phyloP scores from a whole-genome alignment of 2,888 invertebrate species.

The Bimastos eiseni region DNA sequence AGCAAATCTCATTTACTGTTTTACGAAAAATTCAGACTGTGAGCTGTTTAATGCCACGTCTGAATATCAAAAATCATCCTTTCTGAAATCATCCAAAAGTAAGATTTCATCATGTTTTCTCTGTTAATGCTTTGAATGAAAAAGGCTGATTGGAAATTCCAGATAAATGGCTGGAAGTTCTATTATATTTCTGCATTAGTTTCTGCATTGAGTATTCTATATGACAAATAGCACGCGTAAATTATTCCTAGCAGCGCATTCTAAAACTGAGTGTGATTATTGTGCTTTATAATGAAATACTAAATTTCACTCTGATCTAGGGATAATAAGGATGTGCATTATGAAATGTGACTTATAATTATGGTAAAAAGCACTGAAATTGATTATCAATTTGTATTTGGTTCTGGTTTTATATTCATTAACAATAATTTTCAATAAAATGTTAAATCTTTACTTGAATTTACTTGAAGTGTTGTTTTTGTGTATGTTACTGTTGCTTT shows the following conservation, averaged over 20 bases:
- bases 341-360: too few relatives aligned
- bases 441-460: too few relatives aligned
- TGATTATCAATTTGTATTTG: too few relatives aligned
- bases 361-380: too few relatives aligned
- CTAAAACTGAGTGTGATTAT: not conserved
- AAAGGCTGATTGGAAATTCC: too few relatives aligned
- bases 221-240: not conserved
- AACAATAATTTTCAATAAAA: too few relatives aligned
- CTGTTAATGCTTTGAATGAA: too few relatives aligned
- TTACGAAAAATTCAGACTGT: constrained; percentile 25
- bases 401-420: too few relatives aligned
- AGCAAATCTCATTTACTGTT: constrained; percentile 28
- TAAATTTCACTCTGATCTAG: not conserved
- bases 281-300: not conserved
- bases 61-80: not conserved
- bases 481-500: too few relatives aligned
- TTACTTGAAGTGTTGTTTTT: too few relatives aligned
- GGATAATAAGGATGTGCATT: too few relatives aligned
- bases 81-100: not conserved
- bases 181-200: not conserved
- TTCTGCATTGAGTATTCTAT: not conserved
- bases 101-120: not conserved
- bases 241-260: not conserved
- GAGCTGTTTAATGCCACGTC: constrained; percentile 24
- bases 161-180: too few relatives aligned